phyloP scores from a whole-genome alignment of 2,888 invertebrate species.

The Papilio protenor region DNA sequence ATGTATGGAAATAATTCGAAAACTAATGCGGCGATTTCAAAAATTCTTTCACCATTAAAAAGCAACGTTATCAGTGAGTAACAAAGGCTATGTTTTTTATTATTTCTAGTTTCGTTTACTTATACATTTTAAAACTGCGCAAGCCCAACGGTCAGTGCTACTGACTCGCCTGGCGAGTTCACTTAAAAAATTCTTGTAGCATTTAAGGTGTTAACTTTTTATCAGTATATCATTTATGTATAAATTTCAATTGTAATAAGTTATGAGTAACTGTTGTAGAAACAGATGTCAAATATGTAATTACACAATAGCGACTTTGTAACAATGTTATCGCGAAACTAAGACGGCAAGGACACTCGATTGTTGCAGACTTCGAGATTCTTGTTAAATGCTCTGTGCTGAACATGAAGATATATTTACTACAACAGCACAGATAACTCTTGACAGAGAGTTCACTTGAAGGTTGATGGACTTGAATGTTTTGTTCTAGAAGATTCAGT shows the following conservation, averaged over 20 bases:
- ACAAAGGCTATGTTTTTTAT: no score
- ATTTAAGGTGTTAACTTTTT: no score
- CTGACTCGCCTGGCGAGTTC: no score
- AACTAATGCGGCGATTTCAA: no score
- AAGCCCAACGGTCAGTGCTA: no score
- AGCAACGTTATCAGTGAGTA: no score
- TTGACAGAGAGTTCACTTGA: conserved; percentile 13
- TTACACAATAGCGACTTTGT: conserved; percentile 29
- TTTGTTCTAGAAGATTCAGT: no score
- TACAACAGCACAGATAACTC: neutral
- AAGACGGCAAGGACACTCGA: conserved; percentile 26
- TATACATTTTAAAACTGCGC: no score
- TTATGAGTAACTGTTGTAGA: neutral
- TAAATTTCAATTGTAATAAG: neutral
- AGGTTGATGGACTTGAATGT: neutral
- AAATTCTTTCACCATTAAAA: no score
- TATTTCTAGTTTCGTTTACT: no score
- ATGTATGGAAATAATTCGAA: no score
- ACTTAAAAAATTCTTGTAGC: no score
- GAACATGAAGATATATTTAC: conserved; percentile 27
- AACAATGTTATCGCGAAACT: conserved; percentile 41
- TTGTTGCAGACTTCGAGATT: conserved; percentile 19
- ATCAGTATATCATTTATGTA: neutral
- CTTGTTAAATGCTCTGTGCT: conserved; percentile 26
- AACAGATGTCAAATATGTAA: conserved; percentile 29